These are phyloP conservation scores for Micronycteris hirsuta DNA, from an alignment of 2,113 vertebrate species.

Conservation along the genomic window DNA sequence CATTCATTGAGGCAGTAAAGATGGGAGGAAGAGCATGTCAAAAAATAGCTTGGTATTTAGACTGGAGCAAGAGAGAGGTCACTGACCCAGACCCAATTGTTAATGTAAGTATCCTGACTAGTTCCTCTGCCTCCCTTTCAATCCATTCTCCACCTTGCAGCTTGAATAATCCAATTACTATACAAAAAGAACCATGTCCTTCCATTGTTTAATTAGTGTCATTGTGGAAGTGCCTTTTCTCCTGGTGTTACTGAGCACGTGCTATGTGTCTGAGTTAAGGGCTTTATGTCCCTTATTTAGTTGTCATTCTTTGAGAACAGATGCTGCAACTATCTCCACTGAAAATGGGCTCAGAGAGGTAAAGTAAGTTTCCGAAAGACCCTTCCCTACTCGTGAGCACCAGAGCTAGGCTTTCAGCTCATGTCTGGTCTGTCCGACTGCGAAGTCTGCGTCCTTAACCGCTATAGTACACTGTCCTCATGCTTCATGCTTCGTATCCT, in stretches of 20 bases:
- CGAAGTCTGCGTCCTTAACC: neutral
- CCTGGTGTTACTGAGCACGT: neutral
- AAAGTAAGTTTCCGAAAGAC: neutral
- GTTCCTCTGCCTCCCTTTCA: neutral
- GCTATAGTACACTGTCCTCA: neutral
- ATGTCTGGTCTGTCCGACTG: neutral
- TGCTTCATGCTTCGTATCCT: neutral
- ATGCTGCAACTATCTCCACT: neutral
- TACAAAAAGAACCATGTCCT: neutral
- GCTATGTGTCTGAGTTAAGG: neutral
- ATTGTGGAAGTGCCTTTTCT: neutral
- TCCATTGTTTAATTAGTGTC: neutral
- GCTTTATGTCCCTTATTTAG: neutral
- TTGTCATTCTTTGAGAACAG: neutral
- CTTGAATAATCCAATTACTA: neutral
- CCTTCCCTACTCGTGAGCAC: neutral
- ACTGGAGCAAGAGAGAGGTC: neutral
- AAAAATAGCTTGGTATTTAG: neutral
- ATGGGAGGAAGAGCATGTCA: neutral
- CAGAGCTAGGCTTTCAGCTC: neutral
- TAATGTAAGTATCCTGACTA: neutral
- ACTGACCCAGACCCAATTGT: neutral
- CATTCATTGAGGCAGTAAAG: neutral
- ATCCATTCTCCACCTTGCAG: neutral
- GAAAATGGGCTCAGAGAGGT: neutral